Conservation (phyloP, 92 coral and sea anemone species). For the Palythoa heliodiscus region DNA sequence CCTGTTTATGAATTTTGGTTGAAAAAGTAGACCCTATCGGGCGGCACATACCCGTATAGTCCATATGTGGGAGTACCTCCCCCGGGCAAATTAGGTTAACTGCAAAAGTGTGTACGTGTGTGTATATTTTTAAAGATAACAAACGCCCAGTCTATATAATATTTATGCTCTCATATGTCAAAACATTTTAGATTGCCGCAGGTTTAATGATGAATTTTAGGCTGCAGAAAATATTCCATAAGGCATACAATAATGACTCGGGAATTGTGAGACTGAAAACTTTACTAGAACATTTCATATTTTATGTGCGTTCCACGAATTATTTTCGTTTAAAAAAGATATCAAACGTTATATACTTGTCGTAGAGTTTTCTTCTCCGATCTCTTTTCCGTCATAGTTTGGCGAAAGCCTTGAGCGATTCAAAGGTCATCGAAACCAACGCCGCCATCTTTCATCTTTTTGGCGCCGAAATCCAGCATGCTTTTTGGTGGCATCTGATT, state of each 20-base stretch:
- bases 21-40: too few species aligned
- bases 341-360: background rate
- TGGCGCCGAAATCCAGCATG: slow-evolving; percentile 78
- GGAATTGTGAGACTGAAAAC: background rate
- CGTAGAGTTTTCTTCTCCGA: background rate
- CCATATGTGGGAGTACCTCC: too few species aligned
- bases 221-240: too few species aligned
- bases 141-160: background rate
- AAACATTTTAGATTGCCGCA: background rate
- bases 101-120: background rate
- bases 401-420: slow-evolving; percentile 5
- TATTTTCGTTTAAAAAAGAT: background rate
- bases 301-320: background rate
- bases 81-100: background rate
- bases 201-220: background rate
- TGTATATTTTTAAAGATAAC: background rate
- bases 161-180: background rate
- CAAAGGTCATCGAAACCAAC: slow-evolving; percentile 11
- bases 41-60: too few species aligned
- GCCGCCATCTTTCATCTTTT: slow-evolving; percentile 55
- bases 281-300: background rate
- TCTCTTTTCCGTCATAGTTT: slow-evolving; percentile 25
- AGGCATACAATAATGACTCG: too few species aligned
- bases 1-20: too few species aligned
- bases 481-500: slow-evolving; percentile 50